These are phyloP conservation scores for Actias luna DNA, from an alignment of 2,888 invertebrate genomes.

Conservation along the genomic window DNA sequence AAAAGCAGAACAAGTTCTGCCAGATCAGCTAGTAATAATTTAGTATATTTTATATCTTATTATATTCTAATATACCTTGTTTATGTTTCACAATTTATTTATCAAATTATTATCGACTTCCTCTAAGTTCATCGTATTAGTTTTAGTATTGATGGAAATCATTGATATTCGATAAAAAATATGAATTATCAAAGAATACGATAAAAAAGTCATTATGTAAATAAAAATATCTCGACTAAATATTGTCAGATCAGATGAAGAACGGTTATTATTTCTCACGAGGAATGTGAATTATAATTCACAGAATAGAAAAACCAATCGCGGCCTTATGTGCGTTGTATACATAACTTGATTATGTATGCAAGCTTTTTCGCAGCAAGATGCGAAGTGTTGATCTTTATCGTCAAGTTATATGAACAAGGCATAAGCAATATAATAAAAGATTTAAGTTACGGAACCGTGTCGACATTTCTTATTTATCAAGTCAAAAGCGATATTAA, in stretches of 20 bases:
- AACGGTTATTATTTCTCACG: background rate
- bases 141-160: background rate
- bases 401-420: slow-evolving; percentile 48
- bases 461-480: slow-evolving; percentile 68
- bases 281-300: background rate
- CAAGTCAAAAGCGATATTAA: slow-evolving; percentile 64
- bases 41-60: background rate
- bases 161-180: background rate
- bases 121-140: background rate
- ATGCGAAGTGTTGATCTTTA: slow-evolving; percentile 40
- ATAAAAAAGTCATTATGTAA: background rate
- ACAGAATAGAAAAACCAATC: slow-evolving; percentile 7
- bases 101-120: slow-evolving; percentile 20
- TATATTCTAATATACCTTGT: background rate
- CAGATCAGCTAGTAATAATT: too few relatives aligned
- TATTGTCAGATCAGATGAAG: background rate
- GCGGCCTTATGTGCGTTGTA: background rate
- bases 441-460: slow-evolving; percentile 47
- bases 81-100: background rate
- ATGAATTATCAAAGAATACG: background rate
- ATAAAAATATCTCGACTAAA: background rate
- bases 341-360: slow-evolving; percentile 1
- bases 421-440: slow-evolving; percentile 42
- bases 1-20: too few relatives aligned
- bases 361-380: slow-evolving; percentile 9